Evolutionary conservation across 2,888 invertebrate species (phyloP), one percentile per base, ranked within the genome.

Genomic region (Meta bourneti): DNA sequence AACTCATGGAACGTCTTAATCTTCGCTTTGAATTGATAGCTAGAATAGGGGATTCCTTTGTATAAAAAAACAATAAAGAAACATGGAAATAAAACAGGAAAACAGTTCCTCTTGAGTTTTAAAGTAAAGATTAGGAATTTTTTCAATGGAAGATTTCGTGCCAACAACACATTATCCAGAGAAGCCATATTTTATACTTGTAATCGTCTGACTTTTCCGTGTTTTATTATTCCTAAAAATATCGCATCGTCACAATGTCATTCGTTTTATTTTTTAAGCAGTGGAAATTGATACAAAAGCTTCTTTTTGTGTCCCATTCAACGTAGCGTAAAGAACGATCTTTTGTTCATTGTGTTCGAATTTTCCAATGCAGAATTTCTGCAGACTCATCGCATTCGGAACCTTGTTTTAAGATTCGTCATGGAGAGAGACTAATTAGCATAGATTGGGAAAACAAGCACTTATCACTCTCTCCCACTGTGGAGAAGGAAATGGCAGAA

Each of bases 281-380:
- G 7, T 78, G 61, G 11, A 61, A 71, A 86, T 79, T 52, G 74
- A 80, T 74, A 52, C 74, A 54, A 88, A 74, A 88, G 87, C 71
- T 74, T n/a, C 78, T 19, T 88, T 74, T 48, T 52, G 16, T 83
- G 84, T 84, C 74, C 54, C 1, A 7, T 61, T 48, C 75, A 88
- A 34, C 78, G 61, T 74, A 88, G 81, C 75, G 88, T 81, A 54
- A 48, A 81, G 69, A 81, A 74, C 34, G 70, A 71, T 78, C 83
- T 89, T 83, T 89, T 72, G 82, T 79, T 20, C 72, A 79, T 72
- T 78, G 77, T 89, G 61, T 84, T 83, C 34, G 70, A 89, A 83
- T 54, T 70, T 78, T 78, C 72, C 52, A 83, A 84, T 72, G 89
- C 74, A 78, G 83, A 89, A 84, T 89, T 84, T 89, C 34, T 72